These are phyloP conservation scores for Platysternon megacephalum DNA, from an alignment of 2,113 vertebrate species.

Conservation along the genomic window DNA sequence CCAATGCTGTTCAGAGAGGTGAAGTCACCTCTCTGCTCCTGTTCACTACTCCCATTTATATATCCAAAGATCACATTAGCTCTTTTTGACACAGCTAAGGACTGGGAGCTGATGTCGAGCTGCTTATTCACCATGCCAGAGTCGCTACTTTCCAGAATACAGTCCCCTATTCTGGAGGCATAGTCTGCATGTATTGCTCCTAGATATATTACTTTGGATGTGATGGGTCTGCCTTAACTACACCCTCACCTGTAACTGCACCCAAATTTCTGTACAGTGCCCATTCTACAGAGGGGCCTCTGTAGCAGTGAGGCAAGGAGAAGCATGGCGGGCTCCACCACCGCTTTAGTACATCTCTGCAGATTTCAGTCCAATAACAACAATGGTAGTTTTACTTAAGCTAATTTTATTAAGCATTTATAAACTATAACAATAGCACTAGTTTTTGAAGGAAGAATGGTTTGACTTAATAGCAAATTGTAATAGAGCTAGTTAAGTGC, in stretches of 20 bases:
- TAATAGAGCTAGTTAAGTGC: not conserved
- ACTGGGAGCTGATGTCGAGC: not conserved
- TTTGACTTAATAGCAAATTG: not conserved
- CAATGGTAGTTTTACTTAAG: not conserved
- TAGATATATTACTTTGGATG: not conserved
- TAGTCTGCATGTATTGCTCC: not conserved
- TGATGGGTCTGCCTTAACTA: not conserved
- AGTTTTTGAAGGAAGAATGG: not conserved
- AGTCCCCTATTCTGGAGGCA: not conserved
- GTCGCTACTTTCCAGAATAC: not conserved
- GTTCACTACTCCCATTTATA: not conserved
- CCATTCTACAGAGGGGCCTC: not conserved
- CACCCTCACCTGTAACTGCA: not conserved
- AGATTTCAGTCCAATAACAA: not conserved
- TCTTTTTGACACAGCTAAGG: not conserved
- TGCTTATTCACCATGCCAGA: not conserved
- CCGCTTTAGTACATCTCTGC: not conserved
- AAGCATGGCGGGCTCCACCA: not conserved
- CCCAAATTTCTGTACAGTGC: not conserved
- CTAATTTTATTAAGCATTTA: not conserved
- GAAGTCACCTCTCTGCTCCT: not conserved
- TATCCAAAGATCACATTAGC: not conserved
- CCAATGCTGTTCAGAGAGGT: not conserved
- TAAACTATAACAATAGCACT: not conserved
- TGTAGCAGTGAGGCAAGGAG: not conserved